These are phyloP conservation scores for Cordylochernes scorpioides DNA, from an alignment of 2,888 invertebrate genomes.

Conservation along the genomic window DNA sequence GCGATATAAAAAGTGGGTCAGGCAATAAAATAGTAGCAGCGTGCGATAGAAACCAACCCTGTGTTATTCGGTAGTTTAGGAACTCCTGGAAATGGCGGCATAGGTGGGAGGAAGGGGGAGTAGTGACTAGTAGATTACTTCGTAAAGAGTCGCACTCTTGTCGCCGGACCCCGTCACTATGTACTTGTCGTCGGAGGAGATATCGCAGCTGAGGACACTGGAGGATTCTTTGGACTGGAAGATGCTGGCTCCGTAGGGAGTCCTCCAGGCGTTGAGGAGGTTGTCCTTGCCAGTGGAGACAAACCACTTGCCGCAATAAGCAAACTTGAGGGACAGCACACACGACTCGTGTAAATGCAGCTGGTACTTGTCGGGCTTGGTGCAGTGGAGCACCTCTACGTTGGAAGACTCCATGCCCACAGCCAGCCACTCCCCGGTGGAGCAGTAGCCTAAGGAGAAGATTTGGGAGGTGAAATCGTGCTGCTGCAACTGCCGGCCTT, in stretches of 20 bases:
- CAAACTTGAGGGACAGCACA: constrained; percentile 73
- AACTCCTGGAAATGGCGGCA: too few species aligned
- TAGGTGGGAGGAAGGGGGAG: too few species aligned
- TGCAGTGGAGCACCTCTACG: constrained; percentile 70
- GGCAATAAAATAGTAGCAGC: too few species aligned
- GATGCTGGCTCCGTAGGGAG: constrained; percentile 77
- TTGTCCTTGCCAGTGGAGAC: constrained; percentile 84
- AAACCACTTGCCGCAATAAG: constrained; percentile 84
- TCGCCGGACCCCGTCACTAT: constrained; percentile 89
- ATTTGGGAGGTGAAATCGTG: constrained; percentile 73
- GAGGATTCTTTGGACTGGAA: constrained; percentile 69
- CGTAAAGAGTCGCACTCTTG: constrained; percentile 85
- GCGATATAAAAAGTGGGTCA: too few species aligned
- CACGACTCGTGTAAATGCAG: constrained; percentile 83
- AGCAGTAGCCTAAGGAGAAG: constrained; percentile 81
- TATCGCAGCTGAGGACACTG: constrained; percentile 85
- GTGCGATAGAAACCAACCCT: too few species aligned
- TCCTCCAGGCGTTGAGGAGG: constrained; percentile 74
- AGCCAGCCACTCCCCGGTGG: constrained; percentile 79
- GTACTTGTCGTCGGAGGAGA: constrained; percentile 81
- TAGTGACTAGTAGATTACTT: constrained; percentile 81
- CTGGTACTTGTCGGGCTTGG: constrained; percentile 75
- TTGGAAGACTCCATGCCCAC: constrained; percentile 91
- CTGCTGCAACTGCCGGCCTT: constrained; percentile 67
- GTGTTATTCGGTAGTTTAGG: too few species aligned